Evolutionary conservation across 2,888 invertebrate species (phyloP).

Genomic region (Rotaria macrura): DNA sequence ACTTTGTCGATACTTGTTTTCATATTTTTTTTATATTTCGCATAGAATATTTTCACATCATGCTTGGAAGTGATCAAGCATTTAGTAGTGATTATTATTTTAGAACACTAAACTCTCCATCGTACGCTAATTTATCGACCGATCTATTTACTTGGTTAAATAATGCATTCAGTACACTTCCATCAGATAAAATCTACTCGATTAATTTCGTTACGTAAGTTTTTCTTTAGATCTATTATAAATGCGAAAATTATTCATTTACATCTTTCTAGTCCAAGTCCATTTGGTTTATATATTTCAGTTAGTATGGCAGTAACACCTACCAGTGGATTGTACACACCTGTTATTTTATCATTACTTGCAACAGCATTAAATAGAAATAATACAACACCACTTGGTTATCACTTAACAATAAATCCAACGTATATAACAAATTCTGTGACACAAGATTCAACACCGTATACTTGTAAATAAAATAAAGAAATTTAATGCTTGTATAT

Average conservation of each 20-base stretch:
- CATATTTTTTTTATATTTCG: background rate
- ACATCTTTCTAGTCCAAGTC: constrained; percentile 18
- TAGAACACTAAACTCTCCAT: background rate
- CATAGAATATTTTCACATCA: constrained; percentile 11
- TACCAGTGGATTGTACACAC: background rate
- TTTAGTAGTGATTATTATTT: background rate
- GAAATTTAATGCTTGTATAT: background rate
- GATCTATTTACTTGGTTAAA: background rate
- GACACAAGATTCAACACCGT: background rate
- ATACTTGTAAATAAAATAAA: background rate
- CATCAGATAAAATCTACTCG: background rate
- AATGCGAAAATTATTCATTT: background rate
- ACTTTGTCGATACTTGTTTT: background rate
- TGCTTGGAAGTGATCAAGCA: background rate
- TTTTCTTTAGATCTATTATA: background rate
- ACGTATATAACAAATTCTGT: background rate
- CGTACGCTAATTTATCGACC: background rate
- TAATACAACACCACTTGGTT: background rate
- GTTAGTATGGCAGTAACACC: constrained; percentile 1
- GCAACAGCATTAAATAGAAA: background rate
- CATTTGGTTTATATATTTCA: background rate
- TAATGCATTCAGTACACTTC: background rate
- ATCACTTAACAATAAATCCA: background rate
- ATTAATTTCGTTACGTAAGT: background rate
- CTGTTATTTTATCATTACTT: background rate